These are phyloP conservation scores for Phenganax marumi DNA, from an alignment of 92 coral and sea anemone genomes.

Conservation along the genomic window DNA sequence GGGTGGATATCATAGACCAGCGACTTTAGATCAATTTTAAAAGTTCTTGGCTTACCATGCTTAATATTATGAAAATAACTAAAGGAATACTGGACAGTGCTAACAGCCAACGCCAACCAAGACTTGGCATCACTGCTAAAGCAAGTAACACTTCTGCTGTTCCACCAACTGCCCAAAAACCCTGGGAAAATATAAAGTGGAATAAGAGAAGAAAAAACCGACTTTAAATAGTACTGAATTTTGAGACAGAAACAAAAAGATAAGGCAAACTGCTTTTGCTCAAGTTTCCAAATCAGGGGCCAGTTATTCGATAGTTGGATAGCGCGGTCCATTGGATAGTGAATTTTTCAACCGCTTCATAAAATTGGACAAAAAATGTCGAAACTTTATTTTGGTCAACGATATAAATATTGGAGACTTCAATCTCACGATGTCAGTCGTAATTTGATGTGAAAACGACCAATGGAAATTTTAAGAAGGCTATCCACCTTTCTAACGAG, in stretches of 20 bases:
- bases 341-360: too few species aligned
- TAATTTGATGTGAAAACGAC: too few species aligned
- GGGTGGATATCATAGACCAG: too few species aligned
- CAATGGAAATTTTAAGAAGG: too few species aligned
- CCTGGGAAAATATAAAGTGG: conserved; percentile 36
- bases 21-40: too few species aligned
- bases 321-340: too few species aligned
- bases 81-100: conserved; percentile 75
- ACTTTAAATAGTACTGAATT: neutral
- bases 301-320: too few species aligned
- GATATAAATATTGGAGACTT: too few species aligned
- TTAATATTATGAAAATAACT: conserved; percentile 58
- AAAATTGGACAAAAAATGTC: too few species aligned
- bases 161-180: conserved; percentile 86
- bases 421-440: too few species aligned
- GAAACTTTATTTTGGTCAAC: too few species aligned
- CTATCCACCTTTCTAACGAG: too few species aligned
- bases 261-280: neutral
- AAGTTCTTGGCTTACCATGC: conserved; percentile 53
- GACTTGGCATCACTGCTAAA: conserved; percentile 80
- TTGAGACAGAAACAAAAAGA: neutral
- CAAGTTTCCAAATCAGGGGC: neutral
- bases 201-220: neutral
- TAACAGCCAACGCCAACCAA: conserved; percentile 94
- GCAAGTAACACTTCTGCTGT: conserved; percentile 81